A percentile compares a stretch with the other conserved stretches of the same genome.
Evolutionary conservation across 2,113 vertebrate genomes (phyloP).

Genomic region (Himantopus leucocephalus): DNA sequence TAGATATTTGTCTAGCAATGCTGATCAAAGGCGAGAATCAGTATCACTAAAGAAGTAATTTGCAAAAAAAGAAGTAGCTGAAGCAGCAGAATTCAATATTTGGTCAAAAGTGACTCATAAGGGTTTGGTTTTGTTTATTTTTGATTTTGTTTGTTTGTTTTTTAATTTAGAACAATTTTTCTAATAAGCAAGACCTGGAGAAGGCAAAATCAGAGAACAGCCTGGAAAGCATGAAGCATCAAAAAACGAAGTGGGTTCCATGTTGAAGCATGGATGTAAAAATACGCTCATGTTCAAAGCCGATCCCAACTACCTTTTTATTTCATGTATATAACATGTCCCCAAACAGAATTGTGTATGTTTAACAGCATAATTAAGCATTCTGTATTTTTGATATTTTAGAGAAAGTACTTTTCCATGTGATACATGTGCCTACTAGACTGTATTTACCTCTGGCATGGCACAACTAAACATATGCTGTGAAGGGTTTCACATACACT

Average conservation of each 20-base stretch:
- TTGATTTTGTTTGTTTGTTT: not conserved
- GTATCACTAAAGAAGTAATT: slow-evolving; percentile 24
- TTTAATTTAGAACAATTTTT: not conserved
- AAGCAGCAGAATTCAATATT: slow-evolving; percentile 49
- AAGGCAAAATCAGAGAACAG: slow-evolving; percentile 38
- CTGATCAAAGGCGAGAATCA: slow-evolving; percentile 43
- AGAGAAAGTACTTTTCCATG: not conserved
- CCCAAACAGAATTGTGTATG: not conserved
- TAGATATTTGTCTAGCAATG: not conserved
- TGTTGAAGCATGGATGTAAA: slow-evolving; percentile 13
- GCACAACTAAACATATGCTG: not conserved
- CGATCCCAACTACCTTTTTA: not conserved
- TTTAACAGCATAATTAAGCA: not conserved
- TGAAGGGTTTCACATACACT: not conserved
- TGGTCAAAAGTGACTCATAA: slow-evolving; percentile 13
- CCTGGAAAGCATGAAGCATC: slow-evolving; percentile 26
- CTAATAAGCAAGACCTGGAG: slow-evolving; percentile 27
- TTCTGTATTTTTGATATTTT: not conserved
- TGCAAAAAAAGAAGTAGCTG: slow-evolving; percentile 1
- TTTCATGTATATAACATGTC: not conserved
- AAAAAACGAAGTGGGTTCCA: slow-evolving; percentile 48
- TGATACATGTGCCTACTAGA: not conserved
- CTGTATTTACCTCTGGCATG: not conserved
- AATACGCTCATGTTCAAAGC: not conserved
- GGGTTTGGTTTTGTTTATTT: not conserved